Conservation (phyloP, 2,888 invertebrate species). For the Nomada flava region DNA sequence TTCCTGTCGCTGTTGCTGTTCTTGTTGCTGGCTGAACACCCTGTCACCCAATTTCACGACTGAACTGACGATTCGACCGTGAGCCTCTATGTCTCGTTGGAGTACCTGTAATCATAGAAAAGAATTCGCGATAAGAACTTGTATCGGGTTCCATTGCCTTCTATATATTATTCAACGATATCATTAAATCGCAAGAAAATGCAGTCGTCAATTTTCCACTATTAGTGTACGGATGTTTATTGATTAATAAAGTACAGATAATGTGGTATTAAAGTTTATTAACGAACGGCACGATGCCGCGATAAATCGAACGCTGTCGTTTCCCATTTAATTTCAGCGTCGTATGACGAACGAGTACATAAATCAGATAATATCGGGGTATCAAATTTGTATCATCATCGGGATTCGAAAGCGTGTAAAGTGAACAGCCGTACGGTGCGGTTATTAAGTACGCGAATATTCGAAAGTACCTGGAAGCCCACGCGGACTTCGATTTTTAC, state of each 20-base stretch:
- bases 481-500: slow-evolving; percentile 43
- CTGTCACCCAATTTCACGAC: slow-evolving; percentile 91
- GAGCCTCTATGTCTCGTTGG: slow-evolving; percentile 96
- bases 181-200: too few relatives aligned
- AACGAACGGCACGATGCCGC: neutral
- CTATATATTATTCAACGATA: too few relatives aligned
- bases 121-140: too few relatives aligned
- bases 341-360: neutral
- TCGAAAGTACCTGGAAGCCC: slow-evolving; percentile 53
- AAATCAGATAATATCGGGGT: slow-evolving; percentile 11
- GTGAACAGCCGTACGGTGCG: slow-evolving; percentile 1
- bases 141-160: too few relatives aligned
- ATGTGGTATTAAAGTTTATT: too few relatives aligned
- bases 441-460: slow-evolving; percentile 33
- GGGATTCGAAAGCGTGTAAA: slow-evolving; percentile 41
- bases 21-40: slow-evolving; percentile 80
- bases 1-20: slow-evolving; percentile 75
- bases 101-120: slow-evolving; percentile 89
- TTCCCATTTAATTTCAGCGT: neutral
- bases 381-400: slow-evolving; percentile 25
- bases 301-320: neutral
- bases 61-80: slow-evolving; percentile 92
- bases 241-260: too few relatives aligned
- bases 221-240: too few relatives aligned
- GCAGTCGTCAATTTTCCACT: too few relatives aligned